Evolutionary conservation across 2,888 invertebrate species (phyloP), one percentile per base, ranked within the genome.

Genomic region (Hydroisotoma schaefferi): DNA sequence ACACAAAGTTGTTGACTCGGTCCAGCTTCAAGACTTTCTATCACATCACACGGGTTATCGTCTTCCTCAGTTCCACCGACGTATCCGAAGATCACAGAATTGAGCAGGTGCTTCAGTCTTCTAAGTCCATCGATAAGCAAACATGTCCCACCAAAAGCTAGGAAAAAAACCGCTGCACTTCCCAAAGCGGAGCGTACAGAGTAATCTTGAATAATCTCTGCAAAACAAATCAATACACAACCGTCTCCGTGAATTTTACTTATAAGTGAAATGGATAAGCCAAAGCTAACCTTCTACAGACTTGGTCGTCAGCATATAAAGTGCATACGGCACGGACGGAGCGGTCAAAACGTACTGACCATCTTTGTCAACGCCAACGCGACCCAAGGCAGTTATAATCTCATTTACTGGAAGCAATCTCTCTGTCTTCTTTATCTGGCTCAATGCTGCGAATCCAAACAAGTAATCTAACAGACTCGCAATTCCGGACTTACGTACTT

Each of bases 301-400:
- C 27, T 27, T 33, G 2, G 38, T 25, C 1, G 56, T 37, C 29
- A 56, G 48, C n/a, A 48, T 26, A 15, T 56, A 56, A 20, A 56
- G 2, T 3, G 56, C n/a, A 26, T 56, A 37, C 1, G 47, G 28
- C 1, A 33, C 27, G 1, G 20, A n/a, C 10, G 56, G 56, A 25
- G 56, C 48, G 22, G 48, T 56, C 3, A 56, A 15, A 8, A 38
- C 26, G 48, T 48, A 56, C 10, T 46, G 23, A 1, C 48, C 48
- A 5, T 48, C 18, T 20, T 25, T 38, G 18, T 37, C 37, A 10
- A 23, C 48, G 6, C 27, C 33, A 25, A 56, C 48, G 18, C 48
- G 27, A n/a, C 56, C 56, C 15, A 56, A 25, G 4, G 56, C 56
- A 38, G 56, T 56, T 1, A 56, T 47, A 2, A 37, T 38, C 48